A percentile compares a stretch with the other conserved stretches of the same genome.
Evolutionary conservation across 2,888 invertebrate species (phyloP).

Genomic region (Campoplex nolae): DNA sequence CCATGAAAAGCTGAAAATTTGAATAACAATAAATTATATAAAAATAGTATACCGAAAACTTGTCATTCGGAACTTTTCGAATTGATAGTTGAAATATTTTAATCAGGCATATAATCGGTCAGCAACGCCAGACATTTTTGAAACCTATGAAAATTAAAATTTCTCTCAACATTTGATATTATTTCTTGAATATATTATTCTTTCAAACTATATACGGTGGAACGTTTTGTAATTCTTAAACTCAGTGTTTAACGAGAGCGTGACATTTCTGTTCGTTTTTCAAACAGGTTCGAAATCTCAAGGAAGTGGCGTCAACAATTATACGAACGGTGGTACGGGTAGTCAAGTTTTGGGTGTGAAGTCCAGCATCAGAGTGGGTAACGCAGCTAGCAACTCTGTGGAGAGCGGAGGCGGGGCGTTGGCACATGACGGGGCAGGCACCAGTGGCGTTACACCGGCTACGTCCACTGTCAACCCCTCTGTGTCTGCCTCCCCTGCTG

Average conservation of each 20-base stretch:
- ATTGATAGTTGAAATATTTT: neutral
- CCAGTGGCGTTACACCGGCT: slow-evolving; percentile 80
- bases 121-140: neutral
- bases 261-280: slow-evolving; percentile 31
- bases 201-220: neutral
- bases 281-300: slow-evolving; percentile 75
- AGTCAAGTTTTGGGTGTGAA: slow-evolving; percentile 83
- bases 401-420: slow-evolving; percentile 84
- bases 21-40: neutral
- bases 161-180: neutral
- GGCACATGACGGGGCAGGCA: slow-evolving; percentile 84
- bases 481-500: slow-evolving; percentile 81
- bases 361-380: slow-evolving; percentile 85
- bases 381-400: slow-evolving; percentile 84
- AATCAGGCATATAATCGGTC: neutral
- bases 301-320: slow-evolving; percentile 75
- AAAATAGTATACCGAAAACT: neutral
- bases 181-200: too few species aligned
- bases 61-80: too few species aligned
- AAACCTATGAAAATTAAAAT: neutral
- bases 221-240: neutral
- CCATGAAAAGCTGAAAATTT: neutral
- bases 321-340: slow-evolving; percentile 80
- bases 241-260: neutral
- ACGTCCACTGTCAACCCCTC: slow-evolving; percentile 81